Evolutionary conservation across 2,888 invertebrate species (phyloP).

Genomic region (Apamea anceps): DNA sequence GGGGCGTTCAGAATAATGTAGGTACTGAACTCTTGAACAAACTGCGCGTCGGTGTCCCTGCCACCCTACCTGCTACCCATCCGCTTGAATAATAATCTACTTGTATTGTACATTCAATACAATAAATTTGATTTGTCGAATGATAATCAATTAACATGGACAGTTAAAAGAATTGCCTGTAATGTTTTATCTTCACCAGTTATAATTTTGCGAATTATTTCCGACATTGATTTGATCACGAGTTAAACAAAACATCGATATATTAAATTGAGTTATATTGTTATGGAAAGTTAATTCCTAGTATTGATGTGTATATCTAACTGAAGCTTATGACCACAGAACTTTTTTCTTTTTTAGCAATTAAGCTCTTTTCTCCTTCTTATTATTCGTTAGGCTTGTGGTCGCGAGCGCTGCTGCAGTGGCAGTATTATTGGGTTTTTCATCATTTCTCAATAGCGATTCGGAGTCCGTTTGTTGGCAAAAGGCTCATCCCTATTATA

Average conservation of each 20-base stretch:
- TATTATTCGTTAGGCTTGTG: not conserved
- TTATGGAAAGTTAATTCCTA: not conserved
- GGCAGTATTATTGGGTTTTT: not conserved
- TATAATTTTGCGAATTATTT: conserved; percentile 1
- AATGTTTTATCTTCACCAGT: not conserved
- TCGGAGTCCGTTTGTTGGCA: no score
- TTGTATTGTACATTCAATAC: not conserved
- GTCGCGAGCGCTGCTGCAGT: no score
- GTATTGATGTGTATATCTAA: not conserved
- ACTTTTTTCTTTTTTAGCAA: not conserved
- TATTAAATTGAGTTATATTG: not conserved
- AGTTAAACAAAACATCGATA: not conserved
- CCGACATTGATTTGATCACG: conserved; percentile 6
- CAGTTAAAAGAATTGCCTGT: not conserved
- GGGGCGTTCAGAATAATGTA: no score
- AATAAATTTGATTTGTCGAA: not conserved
- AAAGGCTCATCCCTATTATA: no score
- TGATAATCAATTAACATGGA: conserved; percentile 10
- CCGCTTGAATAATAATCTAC: not conserved
- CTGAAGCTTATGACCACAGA: not conserved
- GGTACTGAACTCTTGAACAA: no score
- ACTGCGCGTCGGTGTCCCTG: no score
- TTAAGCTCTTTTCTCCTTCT: not conserved
- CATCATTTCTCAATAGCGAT: no score
- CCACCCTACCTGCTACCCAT: not conserved